phyloP scores from a whole-genome alignment of 2,888 invertebrate species.

The Caenorhabditis macrosperma region DNA sequence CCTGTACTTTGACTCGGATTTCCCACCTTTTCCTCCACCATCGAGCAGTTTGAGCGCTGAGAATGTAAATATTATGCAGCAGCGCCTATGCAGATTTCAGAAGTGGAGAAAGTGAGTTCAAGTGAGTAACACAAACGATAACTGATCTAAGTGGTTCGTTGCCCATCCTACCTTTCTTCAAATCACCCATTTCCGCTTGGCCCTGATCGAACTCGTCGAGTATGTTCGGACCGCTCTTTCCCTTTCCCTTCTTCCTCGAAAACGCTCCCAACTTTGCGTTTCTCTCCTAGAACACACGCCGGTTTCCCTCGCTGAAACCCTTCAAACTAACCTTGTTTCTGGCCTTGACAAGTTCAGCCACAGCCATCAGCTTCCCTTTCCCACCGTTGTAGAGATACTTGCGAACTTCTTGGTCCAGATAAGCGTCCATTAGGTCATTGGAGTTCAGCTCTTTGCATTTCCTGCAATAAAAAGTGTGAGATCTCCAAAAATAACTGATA shows the following conservation, averaged over 20 bases:
- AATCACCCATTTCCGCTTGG: constrained; percentile 71
- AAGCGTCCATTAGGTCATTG: constrained; percentile 58
- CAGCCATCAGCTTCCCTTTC: constrained; percentile 90
- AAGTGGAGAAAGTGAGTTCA: no score
- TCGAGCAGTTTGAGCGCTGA: constrained; percentile 77
- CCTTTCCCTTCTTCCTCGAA: constrained; percentile 72
- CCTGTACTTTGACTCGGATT: constrained; percentile 83
- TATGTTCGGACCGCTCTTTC: constrained; percentile 74
- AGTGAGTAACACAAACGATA: no score
- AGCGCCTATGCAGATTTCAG: no score
- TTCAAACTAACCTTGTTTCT: constrained; percentile 85
- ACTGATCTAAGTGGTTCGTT: no score
- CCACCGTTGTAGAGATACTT: constrained; percentile 95
- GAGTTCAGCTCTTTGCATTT: constrained; percentile 51
- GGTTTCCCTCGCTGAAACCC: neutral
- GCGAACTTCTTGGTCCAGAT: constrained; percentile 83
- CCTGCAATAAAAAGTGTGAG: constrained; percentile 39
- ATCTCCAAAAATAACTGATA: neutral
- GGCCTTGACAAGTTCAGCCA: constrained; percentile 89
- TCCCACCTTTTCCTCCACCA: constrained; percentile 74
- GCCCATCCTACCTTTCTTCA: constrained; percentile 78
- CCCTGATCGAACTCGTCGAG: constrained; percentile 72
- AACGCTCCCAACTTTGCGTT: constrained; percentile 72
- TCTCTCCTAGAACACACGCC: constrained; percentile 86
- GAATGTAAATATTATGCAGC: neutral